Evolutionary conservation across 2,888 invertebrate genomes (phyloP), one percentile per base, ranked within the genome.

Genomic region (Drosophila suboccidentalis): DNA sequence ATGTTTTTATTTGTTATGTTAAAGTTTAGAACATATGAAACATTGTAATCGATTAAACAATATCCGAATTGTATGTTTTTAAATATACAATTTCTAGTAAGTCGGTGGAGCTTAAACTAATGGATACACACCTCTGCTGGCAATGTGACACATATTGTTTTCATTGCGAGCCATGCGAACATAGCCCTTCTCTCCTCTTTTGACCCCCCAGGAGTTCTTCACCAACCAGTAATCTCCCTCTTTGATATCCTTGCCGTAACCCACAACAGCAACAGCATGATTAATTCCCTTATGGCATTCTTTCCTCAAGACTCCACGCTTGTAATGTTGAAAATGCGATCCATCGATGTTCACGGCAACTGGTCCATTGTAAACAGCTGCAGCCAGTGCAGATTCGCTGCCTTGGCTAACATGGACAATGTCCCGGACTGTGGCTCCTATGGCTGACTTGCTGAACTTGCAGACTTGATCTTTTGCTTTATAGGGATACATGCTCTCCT

Each of bases 261-360:
- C 92, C 10, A 92, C 91, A 57, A 82, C 88, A 50, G 91, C 69
- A 1, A 92, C 92, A 70, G 97, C 98, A 90, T 98, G 98, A 93
- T 98, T 97, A 34, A 97, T 93, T 64, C 94, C 92, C 26, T 93
- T 91, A 0, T 94, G 90, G 79, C 96, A 93, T 44, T 95, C 94
- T 78, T 97, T 97, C 90, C 94, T 94, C 93, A 97, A 97, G 57
- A 98, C 95, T 32, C 96, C 97, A 74, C 94, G 93, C 1, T 94
- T 94, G 93, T 98, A 98, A 91, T 96, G 95, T 93, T 97, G 97
- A 95, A 98, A 94, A 78, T 95, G 96, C 55, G 96, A 95, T 71
- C 98, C 98, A 93, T 98, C 97, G 90, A 98, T 97, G 85, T 97
- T 97, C 50, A 97, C 96, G 4, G 97, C 95, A 54, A 97, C 94